Evolutionary conservation across 37 sponge, comb jelly and placozoan genomes (phyloP).

Genomic region (Diacarnus erythraeanus): DNA sequence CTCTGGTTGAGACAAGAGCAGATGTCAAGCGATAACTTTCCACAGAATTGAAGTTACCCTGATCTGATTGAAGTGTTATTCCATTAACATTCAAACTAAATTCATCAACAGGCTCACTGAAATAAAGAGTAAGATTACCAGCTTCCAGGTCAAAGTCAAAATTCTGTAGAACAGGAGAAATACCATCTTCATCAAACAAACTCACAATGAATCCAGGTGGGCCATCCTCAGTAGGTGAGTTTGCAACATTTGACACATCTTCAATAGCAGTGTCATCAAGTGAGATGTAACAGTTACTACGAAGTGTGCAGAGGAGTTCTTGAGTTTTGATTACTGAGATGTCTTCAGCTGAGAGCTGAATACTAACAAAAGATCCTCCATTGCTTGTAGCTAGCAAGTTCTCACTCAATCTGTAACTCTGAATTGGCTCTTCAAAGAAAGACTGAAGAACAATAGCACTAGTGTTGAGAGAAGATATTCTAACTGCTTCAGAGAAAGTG

Average conservation of each 20-base stretch:
- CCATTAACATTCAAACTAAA: conserved; percentile 48
- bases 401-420: conserved; percentile 25
- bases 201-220: conserved; percentile 61
- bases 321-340: conserved; percentile 59
- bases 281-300: conserved; percentile 82
- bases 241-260: conserved; percentile 70
- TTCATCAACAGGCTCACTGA: conserved; percentile 78
- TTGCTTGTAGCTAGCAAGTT: conserved; percentile 24
- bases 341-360: conserved; percentile 58
- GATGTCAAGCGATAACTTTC: conserved; percentile 43
- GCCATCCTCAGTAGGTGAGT: conserved; percentile 18
- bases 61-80: conserved; percentile 70
- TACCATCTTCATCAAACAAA: conserved; percentile 42
- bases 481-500: conserved; percentile 76
- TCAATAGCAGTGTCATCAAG: conserved; percentile 36
- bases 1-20: conserved; percentile 25
- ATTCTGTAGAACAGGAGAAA: conserved; percentile 42
- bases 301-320: conserved; percentile 56
- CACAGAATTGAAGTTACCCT: conserved; percentile 37
- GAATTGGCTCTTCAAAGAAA: conserved; percentile 52
- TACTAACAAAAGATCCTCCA: conserved; percentile 50
- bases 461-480: conserved; percentile 49
- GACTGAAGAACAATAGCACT: conserved; percentile 58
- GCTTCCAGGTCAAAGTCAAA: conserved; percentile 77
- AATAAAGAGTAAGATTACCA: conserved; percentile 65